A percentile compares a stretch with the other conserved stretches of the same genome.
These are phyloP conservation scores for Sarcophaga peregrina DNA, from an alignment of 1,140 invertebrate species.

Conservation along the genomic window DNA sequence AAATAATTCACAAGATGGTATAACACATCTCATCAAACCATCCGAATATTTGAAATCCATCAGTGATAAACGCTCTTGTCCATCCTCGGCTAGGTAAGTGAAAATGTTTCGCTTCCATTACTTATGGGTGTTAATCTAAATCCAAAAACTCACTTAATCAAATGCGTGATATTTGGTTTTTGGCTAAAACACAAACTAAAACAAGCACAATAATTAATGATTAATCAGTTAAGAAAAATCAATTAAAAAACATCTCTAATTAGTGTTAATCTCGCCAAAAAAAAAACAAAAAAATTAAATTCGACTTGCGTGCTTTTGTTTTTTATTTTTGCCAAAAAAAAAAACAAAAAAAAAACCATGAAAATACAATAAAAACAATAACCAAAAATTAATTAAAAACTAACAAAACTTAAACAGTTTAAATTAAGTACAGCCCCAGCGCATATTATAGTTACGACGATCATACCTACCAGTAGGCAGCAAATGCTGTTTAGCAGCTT, in stretches of 20 bases:
- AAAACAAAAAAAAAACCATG: not conserved
- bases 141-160: not conserved
- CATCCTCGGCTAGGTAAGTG: conserved; percentile 68
- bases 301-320: not conserved
- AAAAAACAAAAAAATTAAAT: no score
- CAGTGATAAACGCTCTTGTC: conserved; percentile 72
- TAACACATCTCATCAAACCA: conserved; percentile 87
- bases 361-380: no score
- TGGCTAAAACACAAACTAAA: not conserved
- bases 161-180: not conserved
- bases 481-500: conserved; percentile 12
- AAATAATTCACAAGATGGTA: conserved; percentile 71
- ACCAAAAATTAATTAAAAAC: no score
- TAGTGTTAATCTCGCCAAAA: not conserved
- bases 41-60: conserved; percentile 90
- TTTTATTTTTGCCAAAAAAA: conserved; percentile 4
- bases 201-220: not conserved
- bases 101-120: not conserved
- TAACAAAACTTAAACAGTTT: no score
- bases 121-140: conserved; percentile 10
- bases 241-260: not conserved
- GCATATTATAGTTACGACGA: no score
- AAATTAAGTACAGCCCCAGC: no score
- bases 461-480: no score
- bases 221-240: not conserved